Percentiles rank a stretch among this genome's conserved stretches.
Conservation (phyloP, 2,888 invertebrate species). For the Monochamus alternatus region DNA sequence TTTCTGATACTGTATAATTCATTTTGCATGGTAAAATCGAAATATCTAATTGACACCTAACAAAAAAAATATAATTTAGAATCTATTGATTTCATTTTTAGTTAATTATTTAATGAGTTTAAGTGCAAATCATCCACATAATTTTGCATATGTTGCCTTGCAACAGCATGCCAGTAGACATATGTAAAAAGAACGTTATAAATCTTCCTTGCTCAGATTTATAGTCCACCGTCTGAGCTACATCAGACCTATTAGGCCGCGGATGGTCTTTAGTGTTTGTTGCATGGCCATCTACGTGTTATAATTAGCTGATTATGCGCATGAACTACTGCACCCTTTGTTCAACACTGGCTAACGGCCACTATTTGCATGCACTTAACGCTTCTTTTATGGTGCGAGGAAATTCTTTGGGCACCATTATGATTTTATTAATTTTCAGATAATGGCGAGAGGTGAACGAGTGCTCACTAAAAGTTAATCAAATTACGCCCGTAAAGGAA, state of each 20-base stretch:
- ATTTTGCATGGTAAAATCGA: no score
- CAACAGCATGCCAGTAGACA: no score
- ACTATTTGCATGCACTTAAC: conserved; percentile 50
- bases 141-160: no score
- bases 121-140: no score
- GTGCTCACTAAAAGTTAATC: background rate
- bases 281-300: conserved; percentile 51
- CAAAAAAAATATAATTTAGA: no score
- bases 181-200: no score
- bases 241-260: background rate
- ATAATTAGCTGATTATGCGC: conserved; percentile 54
- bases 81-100: background rate
- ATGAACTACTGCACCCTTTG: conserved; percentile 48
- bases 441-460: background rate
- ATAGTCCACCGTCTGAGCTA: conserved; percentile 12
- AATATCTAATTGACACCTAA: no score
- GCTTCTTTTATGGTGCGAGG: conserved; percentile 42
- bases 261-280: conserved; percentile 23
- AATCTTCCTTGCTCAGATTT: background rate
- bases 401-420: conserved; percentile 37
- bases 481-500: background rate
- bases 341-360: conserved; percentile 44
- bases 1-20: no score
- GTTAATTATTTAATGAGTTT: background rate
- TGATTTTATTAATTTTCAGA: conserved; percentile 24